Conservation (phyloP, 2,113 vertebrate species). For the Elachura formosa region DNA sequence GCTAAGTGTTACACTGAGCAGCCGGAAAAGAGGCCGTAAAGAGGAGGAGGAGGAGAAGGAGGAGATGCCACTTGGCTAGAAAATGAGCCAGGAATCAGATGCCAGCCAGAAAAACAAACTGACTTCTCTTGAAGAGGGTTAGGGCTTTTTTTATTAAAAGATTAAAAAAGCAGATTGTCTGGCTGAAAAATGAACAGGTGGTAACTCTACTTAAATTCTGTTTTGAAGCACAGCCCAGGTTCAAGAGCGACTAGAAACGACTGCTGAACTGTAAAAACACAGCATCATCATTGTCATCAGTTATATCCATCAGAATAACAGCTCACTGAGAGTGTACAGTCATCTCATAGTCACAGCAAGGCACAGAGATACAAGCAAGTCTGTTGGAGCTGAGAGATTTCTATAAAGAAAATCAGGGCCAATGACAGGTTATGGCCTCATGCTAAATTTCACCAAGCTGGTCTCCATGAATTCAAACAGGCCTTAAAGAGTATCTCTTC, state of each 20-base stretch:
- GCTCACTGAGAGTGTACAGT: background rate
- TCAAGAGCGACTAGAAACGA: background rate
- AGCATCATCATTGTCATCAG: background rate
- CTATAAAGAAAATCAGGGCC: background rate
- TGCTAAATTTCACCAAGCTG: background rate
- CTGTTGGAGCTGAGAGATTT: background rate
- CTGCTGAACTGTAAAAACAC: background rate
- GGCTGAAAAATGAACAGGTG: slow-evolving; percentile 50
- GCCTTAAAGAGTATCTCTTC: background rate
- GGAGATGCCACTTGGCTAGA: background rate
- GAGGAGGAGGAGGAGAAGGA: background rate
- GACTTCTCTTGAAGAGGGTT: background rate
- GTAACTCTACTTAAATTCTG: slow-evolving; percentile 11
- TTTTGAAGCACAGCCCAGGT: slow-evolving; percentile 1
- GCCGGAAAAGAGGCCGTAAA: background rate
- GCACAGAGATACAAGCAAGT: background rate
- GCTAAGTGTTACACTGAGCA: background rate
- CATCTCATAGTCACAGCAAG: background rate
- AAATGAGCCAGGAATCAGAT: background rate
- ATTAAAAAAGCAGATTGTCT: slow-evolving; percentile 39
- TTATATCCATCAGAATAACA: background rate
- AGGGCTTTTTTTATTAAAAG: background rate
- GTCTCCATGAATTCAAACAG: background rate
- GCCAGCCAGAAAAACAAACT: background rate
- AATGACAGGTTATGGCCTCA: background rate